Base-by-base conservation (phyloP, 2,113 vertebrate species). In the Choloepus hoffmanni region DNA sequence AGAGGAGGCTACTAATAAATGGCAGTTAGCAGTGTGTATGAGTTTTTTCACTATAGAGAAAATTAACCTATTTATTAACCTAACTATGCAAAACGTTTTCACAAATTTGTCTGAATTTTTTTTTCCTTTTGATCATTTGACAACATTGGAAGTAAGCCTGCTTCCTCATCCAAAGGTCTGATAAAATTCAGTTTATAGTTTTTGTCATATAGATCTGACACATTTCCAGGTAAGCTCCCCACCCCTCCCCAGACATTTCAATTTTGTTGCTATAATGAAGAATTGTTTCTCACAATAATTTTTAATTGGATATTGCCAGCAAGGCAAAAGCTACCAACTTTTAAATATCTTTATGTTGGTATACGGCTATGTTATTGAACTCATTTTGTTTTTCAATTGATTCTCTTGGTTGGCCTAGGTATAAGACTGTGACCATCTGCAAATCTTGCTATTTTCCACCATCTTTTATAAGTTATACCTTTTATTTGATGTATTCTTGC, bases 281-380 rank as follows among this genome's bases (percentile, higher is more conserved):
- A 58, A 58, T 58, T 90, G 50, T 93, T 95, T 65, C 50, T 63
- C 23, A 48, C 30, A 87, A 33, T 68, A 93, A 81, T 92, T 95
- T 94, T 53, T 40, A 79, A 72, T 55, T 62, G 15, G 33, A 62
- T 68, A 85, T 13, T 60, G 45, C 45, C 70, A 78, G 45, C 62
- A 78, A 94, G 81, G 94, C 92, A 87, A 93, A 79, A 60, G 36
- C 18, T 87, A 83, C 21, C 28, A 72, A 90, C 40, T 90, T 73
- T 81, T 70, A 85, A 90, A 50, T 60, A 92, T 81, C 60, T 94
- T 81, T 85, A 50, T 9, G 28, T 53, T 21, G n/a, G 33, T 43
- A 92, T 1, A 63, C 2, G 58, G 36, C 48, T 50, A 85, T 8
- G 24, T 68, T 77, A 45, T 0, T 18, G 11, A 84, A 72, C 15